These are phyloP conservation scores for Hypanus sabinus DNA, from an alignment of 2,113 vertebrate species.

Conservation along the genomic window DNA sequence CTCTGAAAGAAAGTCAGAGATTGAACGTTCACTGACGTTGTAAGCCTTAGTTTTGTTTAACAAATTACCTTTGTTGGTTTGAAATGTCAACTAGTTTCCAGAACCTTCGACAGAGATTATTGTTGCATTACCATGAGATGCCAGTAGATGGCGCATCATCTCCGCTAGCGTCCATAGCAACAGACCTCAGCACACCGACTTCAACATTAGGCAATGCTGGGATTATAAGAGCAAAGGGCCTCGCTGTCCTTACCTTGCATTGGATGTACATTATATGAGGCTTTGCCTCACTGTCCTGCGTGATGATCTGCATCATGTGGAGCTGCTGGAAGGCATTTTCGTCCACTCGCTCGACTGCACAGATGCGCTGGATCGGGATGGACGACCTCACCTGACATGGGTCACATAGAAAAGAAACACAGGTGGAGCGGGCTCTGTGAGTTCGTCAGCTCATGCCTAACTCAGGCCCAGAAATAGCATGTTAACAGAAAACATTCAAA, in stretches of 20 bases:
- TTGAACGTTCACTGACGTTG: too few species aligned
- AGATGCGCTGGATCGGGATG: slow-evolving; percentile 63
- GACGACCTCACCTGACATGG: slow-evolving; percentile 59
- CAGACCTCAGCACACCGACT: too few species aligned
- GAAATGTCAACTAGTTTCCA: too few species aligned
- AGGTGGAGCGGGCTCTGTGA: background rate
- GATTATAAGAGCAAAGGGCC: background rate
- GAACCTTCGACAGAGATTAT: too few species aligned
- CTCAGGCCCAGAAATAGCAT: background rate
- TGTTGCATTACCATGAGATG: too few species aligned
- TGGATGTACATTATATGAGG: slow-evolving; percentile 77
- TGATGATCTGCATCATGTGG: slow-evolving; percentile 80
- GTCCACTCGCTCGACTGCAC: slow-evolving; percentile 77
- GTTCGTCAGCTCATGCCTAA: background rate
- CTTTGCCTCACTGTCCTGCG: slow-evolving; percentile 57
- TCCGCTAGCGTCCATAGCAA: too few species aligned
- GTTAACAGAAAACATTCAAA: background rate
- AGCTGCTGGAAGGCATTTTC: slow-evolving; percentile 83
- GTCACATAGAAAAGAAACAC: background rate
- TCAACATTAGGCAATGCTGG: background rate
- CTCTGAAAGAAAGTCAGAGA: too few species aligned
- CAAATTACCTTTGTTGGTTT: too few species aligned
- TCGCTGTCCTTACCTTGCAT: slow-evolving; percentile 69
- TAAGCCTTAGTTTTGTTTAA: too few species aligned
- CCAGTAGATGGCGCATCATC: too few species aligned